phyloP scores from a whole-genome alignment of 2,888 invertebrate species.

The Meliscaeva auricollis region DNA sequence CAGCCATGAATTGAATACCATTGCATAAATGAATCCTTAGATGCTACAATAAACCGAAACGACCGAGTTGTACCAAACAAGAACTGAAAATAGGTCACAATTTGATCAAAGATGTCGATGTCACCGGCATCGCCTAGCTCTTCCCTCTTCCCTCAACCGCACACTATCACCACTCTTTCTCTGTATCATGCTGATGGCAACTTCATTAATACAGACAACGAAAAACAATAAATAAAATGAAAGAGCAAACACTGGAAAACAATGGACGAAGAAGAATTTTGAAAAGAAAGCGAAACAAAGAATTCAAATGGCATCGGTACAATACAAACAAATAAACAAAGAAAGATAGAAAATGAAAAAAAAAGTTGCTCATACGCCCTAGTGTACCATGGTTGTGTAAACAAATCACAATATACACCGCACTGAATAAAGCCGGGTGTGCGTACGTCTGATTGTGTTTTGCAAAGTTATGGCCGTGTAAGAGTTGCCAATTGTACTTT shows the following conservation, averaged over 20 bases:
- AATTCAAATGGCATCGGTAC: slow-evolving; percentile 52
- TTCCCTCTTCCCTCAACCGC: neutral
- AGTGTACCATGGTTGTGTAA: slow-evolving; percentile 54
- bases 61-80: neutral
- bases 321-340: neutral
- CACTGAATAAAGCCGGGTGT: slow-evolving; percentile 11
- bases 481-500: slow-evolving; percentile 10
- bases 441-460: slow-evolving; percentile 25
- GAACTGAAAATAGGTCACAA: slow-evolving; percentile 53
- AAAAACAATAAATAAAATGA: slow-evolving; percentile 72
- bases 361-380: slow-evolving; percentile 65
- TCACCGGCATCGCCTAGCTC: slow-evolving; percentile 24
- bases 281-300: slow-evolving; percentile 56
- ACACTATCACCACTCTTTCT: neutral
- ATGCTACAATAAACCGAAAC: slow-evolving; percentile 22
- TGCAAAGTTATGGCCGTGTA: neutral
- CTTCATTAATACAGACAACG: slow-evolving; percentile 67
- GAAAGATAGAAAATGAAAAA: too few relatives aligned
- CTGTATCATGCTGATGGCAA: slow-evolving; percentile 30
- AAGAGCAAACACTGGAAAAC: slow-evolving; percentile 44
- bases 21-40: slow-evolving; percentile 36
- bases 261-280: slow-evolving; percentile 45
- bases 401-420: slow-evolving; percentile 59
- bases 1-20: slow-evolving; percentile 9
- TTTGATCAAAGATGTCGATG: slow-evolving; percentile 72